A percentile compares a stretch with the other conserved stretches of the same genome.
phyloP scores from a whole-genome alignment of 2,797 vertebrate species.

The Luscinia megarhynchos region DNA sequence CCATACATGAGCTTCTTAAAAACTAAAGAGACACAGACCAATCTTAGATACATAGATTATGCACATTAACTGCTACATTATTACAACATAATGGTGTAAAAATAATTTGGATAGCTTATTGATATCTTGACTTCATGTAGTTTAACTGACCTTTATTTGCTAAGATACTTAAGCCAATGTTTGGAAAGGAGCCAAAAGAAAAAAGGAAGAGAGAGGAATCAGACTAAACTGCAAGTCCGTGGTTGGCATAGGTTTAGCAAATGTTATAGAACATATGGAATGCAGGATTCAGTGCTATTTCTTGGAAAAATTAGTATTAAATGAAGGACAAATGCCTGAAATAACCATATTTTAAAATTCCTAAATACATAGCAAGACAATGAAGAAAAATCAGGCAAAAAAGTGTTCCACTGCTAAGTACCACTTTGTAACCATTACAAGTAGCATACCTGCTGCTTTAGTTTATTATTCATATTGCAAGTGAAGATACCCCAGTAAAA shows the following conservation, averaged over 20 bases:
- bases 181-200: conserved; percentile 35
- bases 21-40: neutral
- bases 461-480: conserved; percentile 7
- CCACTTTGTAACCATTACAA: neutral
- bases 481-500: neutral
- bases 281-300: neutral
- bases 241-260: neutral
- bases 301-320: conserved; percentile 30
- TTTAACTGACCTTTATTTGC: conserved; percentile 54
- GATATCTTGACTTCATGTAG: conserved; percentile 14
- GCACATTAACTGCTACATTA: neutral
- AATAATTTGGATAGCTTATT: conserved; percentile 28
- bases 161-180: neutral
- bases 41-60: neutral
- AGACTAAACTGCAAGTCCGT: conserved; percentile 50
- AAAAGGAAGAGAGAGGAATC: conserved; percentile 5
- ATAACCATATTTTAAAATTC: neutral
- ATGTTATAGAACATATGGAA: neutral
- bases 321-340: conserved; percentile 12
- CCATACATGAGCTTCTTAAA: conserved; percentile 8
- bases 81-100: conserved; percentile 25
- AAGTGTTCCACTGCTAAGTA: neutral
- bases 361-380: neutral
- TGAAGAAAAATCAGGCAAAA: conserved; percentile 11
- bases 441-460: neutral